A percentile compares a stretch with the other conserved stretches of the same genome.
phyloP scores from a whole-genome alignment of 2,888 invertebrate genomes.

The Rhodophaea formosa region DNA sequence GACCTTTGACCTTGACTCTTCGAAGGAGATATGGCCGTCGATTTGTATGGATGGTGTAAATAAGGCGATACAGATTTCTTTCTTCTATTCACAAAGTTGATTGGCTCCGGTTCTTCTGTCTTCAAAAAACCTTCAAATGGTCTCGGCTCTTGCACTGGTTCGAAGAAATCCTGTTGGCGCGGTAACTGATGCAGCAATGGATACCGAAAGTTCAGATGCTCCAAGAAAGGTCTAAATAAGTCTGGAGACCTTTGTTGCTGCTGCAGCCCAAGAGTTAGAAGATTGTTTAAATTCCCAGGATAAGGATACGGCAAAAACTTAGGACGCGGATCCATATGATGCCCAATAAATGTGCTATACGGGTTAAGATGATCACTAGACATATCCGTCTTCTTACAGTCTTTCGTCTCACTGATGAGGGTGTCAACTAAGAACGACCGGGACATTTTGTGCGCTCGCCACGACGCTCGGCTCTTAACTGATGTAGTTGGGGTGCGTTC shows the following conservation, averaged over 20 bases:
- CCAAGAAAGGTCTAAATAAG: constrained; percentile 71
- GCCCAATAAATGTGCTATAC: constrained; percentile 57
- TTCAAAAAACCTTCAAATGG: constrained; percentile 57
- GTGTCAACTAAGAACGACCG: constrained; percentile 91
- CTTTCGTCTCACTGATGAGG: constrained; percentile 84
- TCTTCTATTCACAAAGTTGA: constrained; percentile 56
- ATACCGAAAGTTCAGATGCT: constrained; percentile 68
- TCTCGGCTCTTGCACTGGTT: constrained; percentile 48
- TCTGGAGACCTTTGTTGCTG: constrained; percentile 78
- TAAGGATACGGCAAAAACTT: constrained; percentile 83
- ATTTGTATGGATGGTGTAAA: constrained; percentile 67
- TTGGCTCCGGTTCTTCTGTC: constrained; percentile 60
- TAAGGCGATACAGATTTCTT: constrained; percentile 73
- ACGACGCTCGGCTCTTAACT: constrained; percentile 57
- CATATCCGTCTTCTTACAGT: constrained; percentile 60
- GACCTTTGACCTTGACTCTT: constrained; percentile 70
- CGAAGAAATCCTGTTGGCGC: constrained; percentile 58
- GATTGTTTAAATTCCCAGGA: constrained; percentile 83
- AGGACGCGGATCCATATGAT: constrained; percentile 58
- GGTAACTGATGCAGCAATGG: constrained; percentile 69
- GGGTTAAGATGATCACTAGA: constrained; percentile 63
- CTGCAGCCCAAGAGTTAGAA: constrained; percentile 84
- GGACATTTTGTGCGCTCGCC: constrained; percentile 82
- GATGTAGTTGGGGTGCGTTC: constrained; percentile 54
- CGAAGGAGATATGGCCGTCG: constrained; percentile 57